These are phyloP conservation scores for Vanacampus margaritifer DNA, from an alignment of 2,113 vertebrate species.

Conservation along the genomic window DNA sequence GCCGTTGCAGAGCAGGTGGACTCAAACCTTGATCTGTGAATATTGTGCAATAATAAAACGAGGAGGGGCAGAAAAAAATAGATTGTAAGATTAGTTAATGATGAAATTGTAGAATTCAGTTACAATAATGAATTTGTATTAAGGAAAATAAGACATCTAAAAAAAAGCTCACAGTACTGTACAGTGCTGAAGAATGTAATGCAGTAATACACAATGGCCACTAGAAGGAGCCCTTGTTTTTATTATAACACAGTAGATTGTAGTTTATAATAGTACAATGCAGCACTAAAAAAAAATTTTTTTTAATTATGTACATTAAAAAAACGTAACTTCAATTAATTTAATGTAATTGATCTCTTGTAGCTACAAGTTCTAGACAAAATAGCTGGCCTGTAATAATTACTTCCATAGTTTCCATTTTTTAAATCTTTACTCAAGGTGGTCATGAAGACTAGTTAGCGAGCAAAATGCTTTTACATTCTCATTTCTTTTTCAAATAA, in stretches of 20 bases:
- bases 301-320: too few species aligned
- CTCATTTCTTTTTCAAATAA: too few species aligned
- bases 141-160: background rate
- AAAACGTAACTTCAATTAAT: too few species aligned
- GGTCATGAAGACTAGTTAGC: too few species aligned
- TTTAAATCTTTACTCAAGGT: background rate
- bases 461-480: too few species aligned
- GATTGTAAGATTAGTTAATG: background rate
- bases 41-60: background rate
- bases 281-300: too few species aligned
- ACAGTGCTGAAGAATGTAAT: background rate
- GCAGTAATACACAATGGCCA: background rate
- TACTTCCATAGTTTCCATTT: too few species aligned
- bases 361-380: background rate
- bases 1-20: conserved; percentile 73
- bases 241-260: background rate
- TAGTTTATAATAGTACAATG: too few species aligned
- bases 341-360: background rate
- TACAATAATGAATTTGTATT: background rate
- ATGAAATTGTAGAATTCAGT: background rate
- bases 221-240: conserved; percentile 34
- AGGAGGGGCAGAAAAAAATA: background rate
- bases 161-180: background rate
- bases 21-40: conserved; percentile 76
- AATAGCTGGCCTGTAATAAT: background rate